Evolutionary conservation across 2,888 invertebrate genomes (phyloP).

Genomic region (Tyria jacobaeae): DNA sequence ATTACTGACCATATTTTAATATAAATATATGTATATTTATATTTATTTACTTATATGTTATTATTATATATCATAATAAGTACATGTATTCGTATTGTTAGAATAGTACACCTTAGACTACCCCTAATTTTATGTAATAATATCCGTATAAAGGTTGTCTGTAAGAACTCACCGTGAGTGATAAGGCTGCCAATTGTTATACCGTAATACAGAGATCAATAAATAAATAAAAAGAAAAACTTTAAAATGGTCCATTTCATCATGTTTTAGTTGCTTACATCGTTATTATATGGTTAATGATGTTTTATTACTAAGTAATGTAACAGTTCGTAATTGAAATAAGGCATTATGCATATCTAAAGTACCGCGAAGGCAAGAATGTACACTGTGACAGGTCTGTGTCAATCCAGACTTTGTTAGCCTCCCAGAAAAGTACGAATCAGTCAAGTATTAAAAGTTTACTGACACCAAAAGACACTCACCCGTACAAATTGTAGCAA

Average conservation of each 20-base stretch:
- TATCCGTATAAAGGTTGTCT: too few relatives aligned
- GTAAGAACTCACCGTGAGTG: too few relatives aligned
- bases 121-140: too few relatives aligned
- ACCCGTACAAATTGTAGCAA: neutral
- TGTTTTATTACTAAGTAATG: conserved; percentile 4
- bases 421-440: neutral
- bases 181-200: too few relatives aligned
- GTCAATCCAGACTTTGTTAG: neutral
- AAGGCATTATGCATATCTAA: neutral
- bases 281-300: conserved; percentile 11
- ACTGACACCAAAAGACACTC: neutral
- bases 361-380: neutral
- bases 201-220: too few relatives aligned
- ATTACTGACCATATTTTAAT: conserved; percentile 14
- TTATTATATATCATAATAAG: too few relatives aligned
- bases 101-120: too few relatives aligned
- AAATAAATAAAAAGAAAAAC: too few relatives aligned
- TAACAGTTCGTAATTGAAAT: conserved; percentile 2
- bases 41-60: too few relatives aligned
- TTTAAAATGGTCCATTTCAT: conserved; percentile 24
- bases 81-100: too few relatives aligned
- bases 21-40: conserved; percentile 10
- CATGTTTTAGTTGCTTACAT: conserved; percentile 12
- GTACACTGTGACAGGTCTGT: neutral
- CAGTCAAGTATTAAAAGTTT: neutral